phyloP scores from a whole-genome alignment of 2,888 invertebrate species.

The Buathra laborator region DNA sequence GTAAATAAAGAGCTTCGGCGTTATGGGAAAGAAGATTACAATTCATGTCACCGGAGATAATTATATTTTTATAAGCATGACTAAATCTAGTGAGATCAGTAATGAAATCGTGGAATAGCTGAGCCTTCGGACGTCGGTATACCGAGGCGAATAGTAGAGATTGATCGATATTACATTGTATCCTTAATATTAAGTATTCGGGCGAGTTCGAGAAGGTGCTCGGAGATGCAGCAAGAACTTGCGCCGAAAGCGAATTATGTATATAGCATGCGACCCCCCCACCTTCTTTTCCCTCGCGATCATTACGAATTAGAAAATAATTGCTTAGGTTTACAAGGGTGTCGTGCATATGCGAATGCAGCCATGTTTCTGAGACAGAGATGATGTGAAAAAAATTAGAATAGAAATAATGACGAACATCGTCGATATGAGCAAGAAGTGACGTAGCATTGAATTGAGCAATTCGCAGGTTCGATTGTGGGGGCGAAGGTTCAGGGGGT shows the following conservation, averaged over 20 bases:
- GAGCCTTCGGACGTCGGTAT: conserved; percentile 21
- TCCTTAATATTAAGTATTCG: background rate
- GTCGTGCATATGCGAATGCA: background rate
- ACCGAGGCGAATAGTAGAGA: conserved; percentile 8
- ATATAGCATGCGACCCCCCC: conserved; percentile 55
- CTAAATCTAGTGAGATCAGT: background rate
- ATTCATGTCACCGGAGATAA: conserved; percentile 27
- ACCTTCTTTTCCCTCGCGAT: background rate
- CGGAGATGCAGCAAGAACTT: conserved; percentile 19
- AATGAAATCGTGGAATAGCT: background rate
- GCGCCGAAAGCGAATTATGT: background rate
- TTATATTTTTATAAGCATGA: conserved; percentile 28
- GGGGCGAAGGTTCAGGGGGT: too few species aligned
- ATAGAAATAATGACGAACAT: too few species aligned
- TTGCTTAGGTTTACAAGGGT: background rate
- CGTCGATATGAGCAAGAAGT: too few species aligned
- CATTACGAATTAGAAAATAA: conserved; percentile 38
- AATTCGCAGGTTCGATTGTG: background rate
- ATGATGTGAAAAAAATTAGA: conserved; percentile 22
- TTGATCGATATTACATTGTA: background rate
- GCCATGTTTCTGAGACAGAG: conserved; percentile 23
- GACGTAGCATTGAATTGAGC: background rate
- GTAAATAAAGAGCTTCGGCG: conserved; percentile 4
- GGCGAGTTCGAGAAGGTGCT: background rate
- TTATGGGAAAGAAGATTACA: background rate